Conservation (phyloP, 2,113 vertebrate genomes). For the Leucopternis melanops region DNA sequence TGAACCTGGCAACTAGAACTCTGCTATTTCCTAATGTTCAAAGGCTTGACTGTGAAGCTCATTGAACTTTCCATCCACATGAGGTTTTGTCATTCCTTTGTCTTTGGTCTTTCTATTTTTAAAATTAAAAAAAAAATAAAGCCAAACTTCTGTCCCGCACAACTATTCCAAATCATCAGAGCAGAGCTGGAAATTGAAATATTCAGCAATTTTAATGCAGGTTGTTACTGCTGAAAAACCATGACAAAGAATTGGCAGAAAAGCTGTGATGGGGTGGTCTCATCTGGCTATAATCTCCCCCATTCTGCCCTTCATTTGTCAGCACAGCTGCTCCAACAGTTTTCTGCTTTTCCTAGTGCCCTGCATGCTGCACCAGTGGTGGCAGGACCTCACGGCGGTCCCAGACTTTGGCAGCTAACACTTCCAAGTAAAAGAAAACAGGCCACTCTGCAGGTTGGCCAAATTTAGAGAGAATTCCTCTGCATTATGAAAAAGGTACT, state of each 20-base stretch:
- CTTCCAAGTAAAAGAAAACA: not conserved
- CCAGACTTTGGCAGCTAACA: not conserved
- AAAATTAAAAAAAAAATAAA: not conserved
- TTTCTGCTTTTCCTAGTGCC: not conserved
- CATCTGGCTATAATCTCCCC: not conserved
- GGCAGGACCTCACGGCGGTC: not conserved
- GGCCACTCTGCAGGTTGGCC: not conserved
- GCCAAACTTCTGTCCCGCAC: not conserved
- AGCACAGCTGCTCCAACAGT: constrained; percentile 1
- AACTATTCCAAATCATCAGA: not conserved
- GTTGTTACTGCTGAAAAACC: not conserved
- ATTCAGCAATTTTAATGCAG: not conserved
- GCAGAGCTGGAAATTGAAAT: not conserved
- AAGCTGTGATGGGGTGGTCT: not conserved
- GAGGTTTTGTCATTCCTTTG: not conserved
- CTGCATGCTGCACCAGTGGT: not conserved
- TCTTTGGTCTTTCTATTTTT: not conserved
- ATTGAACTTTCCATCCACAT: not conserved
- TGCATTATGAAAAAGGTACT: not conserved
- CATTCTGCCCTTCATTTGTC: not conserved
- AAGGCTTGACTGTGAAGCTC: not conserved
- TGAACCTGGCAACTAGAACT: not conserved
- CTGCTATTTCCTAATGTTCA: not conserved
- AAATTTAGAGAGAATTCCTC: not conserved
- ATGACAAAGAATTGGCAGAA: not conserved